phyloP scores from a whole-genome alignment of 1,140 invertebrate genomes.

The Polypedilum pembai region DNA sequence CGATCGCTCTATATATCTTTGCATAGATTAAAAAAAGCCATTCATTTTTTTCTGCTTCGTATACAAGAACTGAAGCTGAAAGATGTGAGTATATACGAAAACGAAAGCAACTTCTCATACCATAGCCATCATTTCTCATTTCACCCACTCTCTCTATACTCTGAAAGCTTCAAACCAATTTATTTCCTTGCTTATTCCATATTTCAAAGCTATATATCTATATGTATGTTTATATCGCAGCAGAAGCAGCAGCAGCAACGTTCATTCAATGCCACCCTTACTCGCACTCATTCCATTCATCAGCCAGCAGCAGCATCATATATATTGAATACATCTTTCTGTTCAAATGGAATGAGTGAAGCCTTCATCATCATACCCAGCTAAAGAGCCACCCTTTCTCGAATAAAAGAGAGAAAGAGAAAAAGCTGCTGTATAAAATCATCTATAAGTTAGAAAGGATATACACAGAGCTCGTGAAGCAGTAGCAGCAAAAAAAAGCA shows the following conservation, averaged over 20 bases:
- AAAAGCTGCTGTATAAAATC: too few relatives aligned
- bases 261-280: neutral
- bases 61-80: neutral
- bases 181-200: constrained; percentile 12
- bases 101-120: neutral
- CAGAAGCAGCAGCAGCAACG: neutral
- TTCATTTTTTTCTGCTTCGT: constrained; percentile 5
- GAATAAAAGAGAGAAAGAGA: too few relatives aligned
- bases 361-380: neutral
- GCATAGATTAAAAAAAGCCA: constrained; percentile 12
- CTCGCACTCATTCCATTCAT: neutral
- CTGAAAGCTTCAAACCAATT: constrained; percentile 16
- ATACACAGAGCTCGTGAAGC: neutral
- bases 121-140: neutral
- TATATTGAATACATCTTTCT: constrained; percentile 5
- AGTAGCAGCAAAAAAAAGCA: constrained; percentile 15
- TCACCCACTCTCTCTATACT: neutral
- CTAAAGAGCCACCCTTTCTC: neutral
- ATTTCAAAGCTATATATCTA: neutral
- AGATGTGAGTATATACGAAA: neutral
- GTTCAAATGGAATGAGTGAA: neutral
- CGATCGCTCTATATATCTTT: constrained; percentile 12
- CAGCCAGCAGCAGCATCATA: constrained; percentile 4
- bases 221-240: neutral
- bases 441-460: neutral